Conservation (phyloP, 2,888 invertebrate species). For the Aquatica leii region DNA sequence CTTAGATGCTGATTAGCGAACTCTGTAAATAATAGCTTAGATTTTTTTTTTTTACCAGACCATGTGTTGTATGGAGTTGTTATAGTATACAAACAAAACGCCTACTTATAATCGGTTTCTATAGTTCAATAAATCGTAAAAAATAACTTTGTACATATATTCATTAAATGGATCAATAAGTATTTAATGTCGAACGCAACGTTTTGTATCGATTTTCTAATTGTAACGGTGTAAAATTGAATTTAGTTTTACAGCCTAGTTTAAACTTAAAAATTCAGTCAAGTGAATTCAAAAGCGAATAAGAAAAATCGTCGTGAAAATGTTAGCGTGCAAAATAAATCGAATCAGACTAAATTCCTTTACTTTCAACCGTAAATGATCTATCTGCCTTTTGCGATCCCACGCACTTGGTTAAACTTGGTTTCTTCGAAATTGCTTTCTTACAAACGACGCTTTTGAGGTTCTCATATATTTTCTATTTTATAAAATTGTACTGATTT, state of each 20-base stretch:
- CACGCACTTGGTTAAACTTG: conserved; percentile 30
- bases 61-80: too few species aligned
- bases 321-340: conserved; percentile 50
- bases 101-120: too few species aligned
- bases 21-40: too few species aligned
- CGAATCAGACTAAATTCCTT: conserved; percentile 51
- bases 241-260: conserved; percentile 32
- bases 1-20: too few species aligned
- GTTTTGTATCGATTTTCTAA: conserved; percentile 25
- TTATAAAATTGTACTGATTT: conserved; percentile 9
- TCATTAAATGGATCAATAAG: too few species aligned
- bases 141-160: too few species aligned
- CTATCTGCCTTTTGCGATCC: conserved; percentile 45
- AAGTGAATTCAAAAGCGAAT: conserved; percentile 47
- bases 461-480: conserved; percentile 14
- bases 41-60: too few species aligned
- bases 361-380: conserved; percentile 49
- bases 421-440: conserved; percentile 27
- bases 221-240: conserved; percentile 25
- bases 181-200: too few species aligned
- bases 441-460: conserved; percentile 19
- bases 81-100: too few species aligned
- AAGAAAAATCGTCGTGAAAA: conserved; percentile 45
- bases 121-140: too few species aligned
- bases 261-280: conserved; percentile 39